Evolutionary conservation across 2,113 vertebrate species (phyloP), one percentile per base, ranked within the genome.

Genomic region (Gallinago paraguaiae): DNA sequence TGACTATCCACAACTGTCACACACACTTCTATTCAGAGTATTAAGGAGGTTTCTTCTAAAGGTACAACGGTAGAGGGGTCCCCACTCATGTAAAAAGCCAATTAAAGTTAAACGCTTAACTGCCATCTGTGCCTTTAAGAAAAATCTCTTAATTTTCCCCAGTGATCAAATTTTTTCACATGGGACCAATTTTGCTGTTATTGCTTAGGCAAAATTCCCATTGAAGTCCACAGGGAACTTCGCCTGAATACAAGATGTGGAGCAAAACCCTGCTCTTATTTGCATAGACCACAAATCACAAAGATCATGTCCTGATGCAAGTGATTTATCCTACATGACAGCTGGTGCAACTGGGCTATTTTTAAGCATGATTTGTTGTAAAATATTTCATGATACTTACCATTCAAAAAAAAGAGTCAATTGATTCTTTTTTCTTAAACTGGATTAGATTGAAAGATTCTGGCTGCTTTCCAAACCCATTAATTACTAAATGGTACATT

Each of bases 401-500:
- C 63, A 96, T 94, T 95, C 33, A 94, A 90, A 84, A 83, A 83
- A 79, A 90, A 87, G 69, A 92, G 68, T 82, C 51, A 95, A 92
- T 96, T 95, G 94, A 95, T 96, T 93, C 24, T 56, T 91, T 90
- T 92, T 94, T 67, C 92, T 96, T 89, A 76, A 95, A 94, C 76
- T 87, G 91, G 90, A 97, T 96, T 94, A 96, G 93, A 96, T 94
- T 81, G 94, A 97, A 97, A 96, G 94, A 96, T 97, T 90, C 87
- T 97, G 97, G 97, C 95, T 91, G 78, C 91, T 88, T 95, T 95
- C 96, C 97, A 97, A 95, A 87, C 27, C 86, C 82, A 96, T 96
- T 97, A 98, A 97, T 97, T 97, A 96, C 92, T 93, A 89, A 94
- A 96, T 82, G 81, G 93, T 96, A 97, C 92, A 93, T 96, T 95